A percentile compares a stretch with the other conserved stretches of the same genome.
These are phyloP conservation scores for Polyommatus iphigenia DNA, from an alignment of 2,888 invertebrate genomes.

Conservation along the genomic window DNA sequence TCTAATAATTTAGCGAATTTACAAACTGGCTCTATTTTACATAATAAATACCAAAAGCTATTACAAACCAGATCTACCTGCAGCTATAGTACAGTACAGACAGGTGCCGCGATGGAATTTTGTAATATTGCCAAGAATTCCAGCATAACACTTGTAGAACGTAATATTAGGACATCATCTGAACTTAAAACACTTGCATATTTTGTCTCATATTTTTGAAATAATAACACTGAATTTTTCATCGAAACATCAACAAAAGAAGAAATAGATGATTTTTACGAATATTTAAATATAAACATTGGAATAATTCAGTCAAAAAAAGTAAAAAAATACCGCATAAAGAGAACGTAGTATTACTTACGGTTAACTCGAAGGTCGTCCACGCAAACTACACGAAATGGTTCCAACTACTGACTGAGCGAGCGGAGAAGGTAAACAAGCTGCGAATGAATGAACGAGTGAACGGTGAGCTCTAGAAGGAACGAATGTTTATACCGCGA, in stretches of 20 bases:
- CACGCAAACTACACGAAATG: slow-evolving; percentile 32
- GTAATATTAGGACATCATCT: neutral
- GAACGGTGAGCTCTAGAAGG: slow-evolving; percentile 21
- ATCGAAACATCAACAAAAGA: neutral
- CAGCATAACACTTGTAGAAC: neutral
- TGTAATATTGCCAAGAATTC: neutral
- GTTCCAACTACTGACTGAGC: slow-evolving; percentile 32
- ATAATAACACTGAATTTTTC: neutral
- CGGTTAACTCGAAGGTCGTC: slow-evolving; percentile 27
- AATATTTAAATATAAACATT: neutral
- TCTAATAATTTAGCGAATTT: slow-evolving; percentile 22
- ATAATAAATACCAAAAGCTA: slow-evolving; percentile 18
- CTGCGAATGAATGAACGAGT: slow-evolving; percentile 32
- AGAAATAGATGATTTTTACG: neutral
- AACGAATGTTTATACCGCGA: slow-evolving; percentile 22
- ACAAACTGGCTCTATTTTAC: slow-evolving; percentile 29
- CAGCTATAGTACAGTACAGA: neutral
- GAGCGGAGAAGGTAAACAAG: slow-evolving; percentile 33
- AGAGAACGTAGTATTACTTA: slow-evolving; percentile 27
- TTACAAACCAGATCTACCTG: slow-evolving; percentile 17
- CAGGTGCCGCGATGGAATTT: neutral
- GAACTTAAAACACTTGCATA: neutral
- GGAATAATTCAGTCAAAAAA: neutral
- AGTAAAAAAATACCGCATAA: neutral
- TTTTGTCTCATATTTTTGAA: neutral